Evolutionary conservation across 1,140 invertebrate genomes (phyloP).

Genomic region (Acromyrmex charruanus): DNA sequence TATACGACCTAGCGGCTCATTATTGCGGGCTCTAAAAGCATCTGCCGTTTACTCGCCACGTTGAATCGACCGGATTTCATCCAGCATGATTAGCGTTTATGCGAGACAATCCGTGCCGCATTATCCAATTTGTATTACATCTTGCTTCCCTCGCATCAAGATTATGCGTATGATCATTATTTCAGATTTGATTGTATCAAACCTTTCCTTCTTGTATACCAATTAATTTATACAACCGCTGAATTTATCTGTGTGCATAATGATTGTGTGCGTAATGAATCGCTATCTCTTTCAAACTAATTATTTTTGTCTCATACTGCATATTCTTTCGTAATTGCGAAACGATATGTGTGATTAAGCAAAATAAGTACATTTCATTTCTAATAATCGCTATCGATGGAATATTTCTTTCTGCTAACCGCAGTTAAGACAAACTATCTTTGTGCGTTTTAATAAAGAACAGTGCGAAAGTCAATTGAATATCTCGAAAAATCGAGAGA

Average conservation of each 20-base stretch:
- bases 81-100: slow-evolving; percentile 47
- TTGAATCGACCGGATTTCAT: slow-evolving; percentile 60
- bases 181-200: slow-evolving; percentile 21
- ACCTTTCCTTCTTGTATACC: neutral
- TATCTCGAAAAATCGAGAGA: slow-evolving; percentile 53
- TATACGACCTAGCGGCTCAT: slow-evolving; percentile 73
- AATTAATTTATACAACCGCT: slow-evolving; percentile 17
- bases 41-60: slow-evolving; percentile 61
- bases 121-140: slow-evolving; percentile 57
- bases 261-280: neutral
- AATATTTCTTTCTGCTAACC: neutral
- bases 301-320: neutral
- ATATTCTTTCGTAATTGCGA: neutral
- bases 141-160: slow-evolving; percentile 48
- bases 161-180: slow-evolving; percentile 21
- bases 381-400: slow-evolving; percentile 17
- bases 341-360: neutral
- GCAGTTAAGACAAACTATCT: slow-evolving; percentile 60
- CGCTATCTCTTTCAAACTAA: neutral
- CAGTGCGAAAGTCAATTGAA: slow-evolving; percentile 64
- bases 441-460: slow-evolving; percentile 68
- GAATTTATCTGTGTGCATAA: neutral
- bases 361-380: neutral
- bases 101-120: slow-evolving; percentile 42
- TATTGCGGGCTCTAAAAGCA: slow-evolving; percentile 67